Percentiles rank a stretch among this genome's conserved stretches.
These are phyloP conservation scores for Pseudorhiza aurosa DNA, from an alignment of 30 jellyfish, hydroid and myxozoan species.

Conservation along the genomic window DNA sequence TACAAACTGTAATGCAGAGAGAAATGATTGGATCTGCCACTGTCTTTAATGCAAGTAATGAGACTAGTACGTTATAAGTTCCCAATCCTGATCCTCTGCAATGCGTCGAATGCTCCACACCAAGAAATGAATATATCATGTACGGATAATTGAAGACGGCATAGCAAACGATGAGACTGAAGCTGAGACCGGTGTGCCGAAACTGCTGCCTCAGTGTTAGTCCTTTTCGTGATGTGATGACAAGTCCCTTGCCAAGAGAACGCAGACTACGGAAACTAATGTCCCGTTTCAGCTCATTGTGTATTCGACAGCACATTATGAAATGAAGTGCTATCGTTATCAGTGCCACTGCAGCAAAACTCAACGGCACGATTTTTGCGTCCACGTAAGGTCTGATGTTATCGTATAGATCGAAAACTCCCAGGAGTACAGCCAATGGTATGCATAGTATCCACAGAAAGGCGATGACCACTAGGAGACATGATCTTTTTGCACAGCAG, in stretches of 20 bases:
- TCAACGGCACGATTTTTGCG: neutral
- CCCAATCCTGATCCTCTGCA: slow-evolving; percentile 13
- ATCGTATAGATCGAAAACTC: slow-evolving; percentile 38
- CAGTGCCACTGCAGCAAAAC: slow-evolving; percentile 9
- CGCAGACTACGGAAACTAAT: neutral
- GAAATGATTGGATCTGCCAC: slow-evolving; percentile 36
- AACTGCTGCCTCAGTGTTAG: slow-evolving; percentile 37
- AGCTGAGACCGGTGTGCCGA: slow-evolving; percentile 29
- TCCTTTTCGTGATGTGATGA: slow-evolving; percentile 6
- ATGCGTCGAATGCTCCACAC: neutral
- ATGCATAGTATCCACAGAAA: slow-evolving; percentile 32
- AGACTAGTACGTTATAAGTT: slow-evolving; percentile 10
- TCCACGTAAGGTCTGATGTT: slow-evolving; percentile 1
- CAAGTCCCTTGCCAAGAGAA: slow-evolving; percentile 45
- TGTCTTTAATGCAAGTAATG: slow-evolving; percentile 26
- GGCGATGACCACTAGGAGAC: neutral
- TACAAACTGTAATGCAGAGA: slow-evolving; percentile 4
- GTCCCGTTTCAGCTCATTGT: slow-evolving; percentile 5
- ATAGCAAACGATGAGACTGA: slow-evolving; percentile 13
- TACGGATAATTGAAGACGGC: slow-evolving; percentile 19
- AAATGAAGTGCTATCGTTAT: slow-evolving; percentile 7
- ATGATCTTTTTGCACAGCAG: neutral
- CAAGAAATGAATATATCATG: slow-evolving; percentile 35
- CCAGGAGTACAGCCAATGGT: slow-evolving; percentile 23
- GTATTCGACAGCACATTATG: slow-evolving; percentile 13